These are phyloP conservation scores for Actinemys pallida DNA, from an alignment of 2,113 vertebrate species.

Conservation along the genomic window DNA sequence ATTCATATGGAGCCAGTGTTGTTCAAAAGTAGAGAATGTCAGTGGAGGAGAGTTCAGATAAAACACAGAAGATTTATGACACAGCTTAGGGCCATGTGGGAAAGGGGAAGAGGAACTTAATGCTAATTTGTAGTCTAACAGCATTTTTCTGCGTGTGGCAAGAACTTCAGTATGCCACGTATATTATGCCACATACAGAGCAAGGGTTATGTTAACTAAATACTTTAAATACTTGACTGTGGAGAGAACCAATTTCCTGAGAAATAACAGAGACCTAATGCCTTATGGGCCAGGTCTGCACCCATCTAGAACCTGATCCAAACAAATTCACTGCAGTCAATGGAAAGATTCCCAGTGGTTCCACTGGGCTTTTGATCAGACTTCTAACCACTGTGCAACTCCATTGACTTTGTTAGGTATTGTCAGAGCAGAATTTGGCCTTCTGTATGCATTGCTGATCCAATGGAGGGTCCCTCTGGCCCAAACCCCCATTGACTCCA, in stretches of 20 bases:
- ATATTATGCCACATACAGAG: background rate
- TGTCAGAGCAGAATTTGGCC: background rate
- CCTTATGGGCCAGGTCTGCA: background rate
- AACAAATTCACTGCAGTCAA: conserved; percentile 2
- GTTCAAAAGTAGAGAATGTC: conserved; percentile 63
- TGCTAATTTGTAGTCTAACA: background rate
- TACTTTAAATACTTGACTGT: background rate
- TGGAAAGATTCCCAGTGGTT: background rate
- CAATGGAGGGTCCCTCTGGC: background rate
- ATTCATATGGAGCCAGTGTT: conserved; percentile 58
- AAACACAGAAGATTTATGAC: conserved; percentile 68
- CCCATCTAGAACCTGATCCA: conserved; percentile 18
- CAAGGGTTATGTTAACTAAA: background rate
- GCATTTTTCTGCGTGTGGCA: background rate
- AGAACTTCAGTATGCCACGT: conserved; percentile 36
- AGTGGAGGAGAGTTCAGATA: conserved; percentile 54
- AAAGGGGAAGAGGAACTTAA: conserved; percentile 13
- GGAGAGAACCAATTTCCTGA: conserved; percentile 27
- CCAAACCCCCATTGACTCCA: background rate
- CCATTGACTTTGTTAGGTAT: background rate
- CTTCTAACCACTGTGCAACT: background rate
- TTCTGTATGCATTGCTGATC: background rate
- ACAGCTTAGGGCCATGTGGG: conserved; percentile 51
- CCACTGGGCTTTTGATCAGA: background rate
- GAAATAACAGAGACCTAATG: conserved; percentile 14